Base-by-base conservation (phyloP, 2,797 vertebrate species). In the Astyanax mexicanus region DNA sequence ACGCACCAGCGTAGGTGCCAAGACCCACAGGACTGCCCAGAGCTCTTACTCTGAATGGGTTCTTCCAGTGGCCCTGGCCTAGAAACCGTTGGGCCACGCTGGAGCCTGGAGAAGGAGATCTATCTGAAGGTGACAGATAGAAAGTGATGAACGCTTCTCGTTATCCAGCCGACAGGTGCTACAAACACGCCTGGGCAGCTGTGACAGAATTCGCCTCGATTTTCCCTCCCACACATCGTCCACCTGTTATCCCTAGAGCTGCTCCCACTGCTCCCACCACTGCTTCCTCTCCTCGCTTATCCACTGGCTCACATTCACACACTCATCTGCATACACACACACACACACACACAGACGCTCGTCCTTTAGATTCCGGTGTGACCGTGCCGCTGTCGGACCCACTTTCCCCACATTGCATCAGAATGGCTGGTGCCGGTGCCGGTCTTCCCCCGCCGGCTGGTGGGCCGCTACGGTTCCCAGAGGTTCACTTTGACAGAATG, bases 341-440 rank as follows among this genome's bases (percentile, higher is more conserved):
- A 23, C 35, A n/a, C 54, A 12, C 40, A 15, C 2, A 5, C 21
- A 15, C 38, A 45, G 40, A 40, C 23, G 64, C 68, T 52, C 74
- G 54, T 75, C 60, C 49, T 58, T 74, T 69, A 66, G 38, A 67
- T 78, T 62, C 47, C n/a, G 67, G 45, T 27, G n/a, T 57, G 70
- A 75, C 65, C n/a, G 55, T 25, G 13, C 49, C 29, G 4, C 21
- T 80, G 71, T 72, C 40, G 69, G 72, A 74, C 64, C 54, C 42
- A 29, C 57, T 80, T 78, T 81, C 75, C 55, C 64, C 35, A 38
- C 29, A 37, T 80, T 80, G 72, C 68, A 65, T 78, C 81, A 75
- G 37, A 8, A 17, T 17, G 40, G 57, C 21, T 17, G n/a, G n/a
- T n/a, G n/a, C n/a, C n/a, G n/a, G n/a, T n/a, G n/a, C n/a, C n/a